phyloP scores from a whole-genome alignment of 1,140 invertebrate genomes.

The Drosophila pectinifera region DNA sequence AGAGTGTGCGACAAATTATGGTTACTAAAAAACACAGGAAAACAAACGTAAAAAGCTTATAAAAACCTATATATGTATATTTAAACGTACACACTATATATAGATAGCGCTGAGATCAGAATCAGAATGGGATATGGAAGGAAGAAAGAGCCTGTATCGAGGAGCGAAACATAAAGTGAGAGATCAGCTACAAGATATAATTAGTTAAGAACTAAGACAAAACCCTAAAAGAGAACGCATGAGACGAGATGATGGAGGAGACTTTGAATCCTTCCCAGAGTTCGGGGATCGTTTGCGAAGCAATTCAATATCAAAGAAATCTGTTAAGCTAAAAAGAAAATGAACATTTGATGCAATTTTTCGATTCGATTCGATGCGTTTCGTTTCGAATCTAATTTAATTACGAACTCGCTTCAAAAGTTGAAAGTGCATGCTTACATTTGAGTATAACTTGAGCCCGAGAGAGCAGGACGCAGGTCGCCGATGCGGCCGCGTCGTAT shows the following conservation, averaged over 20 bases:
- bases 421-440: slow-evolving; percentile 66
- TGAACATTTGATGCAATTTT: slow-evolving; percentile 50
- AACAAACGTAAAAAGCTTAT: slow-evolving; percentile 72
- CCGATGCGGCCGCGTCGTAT: slow-evolving; percentile 40
- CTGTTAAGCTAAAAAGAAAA: slow-evolving; percentile 32
- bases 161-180: slow-evolving; percentile 8
- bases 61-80: slow-evolving; percentile 73
- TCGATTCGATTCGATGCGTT: slow-evolving; percentile 38
- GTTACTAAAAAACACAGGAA: slow-evolving; percentile 78
- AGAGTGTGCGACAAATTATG: slow-evolving; percentile 77
- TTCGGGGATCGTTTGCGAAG: slow-evolving; percentile 56
- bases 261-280: slow-evolving; percentile 19
- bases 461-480: too few species aligned
- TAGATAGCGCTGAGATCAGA: slow-evolving; percentile 50
- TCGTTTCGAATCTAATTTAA: slow-evolving; percentile 50
- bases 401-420: slow-evolving; percentile 74
- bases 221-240: slow-evolving; percentile 31
- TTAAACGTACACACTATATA: slow-evolving; percentile 59
- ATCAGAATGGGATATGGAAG: slow-evolving; percentile 19
- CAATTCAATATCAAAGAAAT: slow-evolving; percentile 73
- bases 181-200: slow-evolving; percentile 61
- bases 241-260: background rate
- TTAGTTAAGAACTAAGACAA: slow-evolving; percentile 82
- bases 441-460: slow-evolving; percentile 71
- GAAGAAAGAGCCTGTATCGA: slow-evolving; percentile 3